A percentile compares a stretch with the other conserved stretches of the same genome.
Conservation (phyloP, 2,113 vertebrate species). For the Martes martes region DNA sequence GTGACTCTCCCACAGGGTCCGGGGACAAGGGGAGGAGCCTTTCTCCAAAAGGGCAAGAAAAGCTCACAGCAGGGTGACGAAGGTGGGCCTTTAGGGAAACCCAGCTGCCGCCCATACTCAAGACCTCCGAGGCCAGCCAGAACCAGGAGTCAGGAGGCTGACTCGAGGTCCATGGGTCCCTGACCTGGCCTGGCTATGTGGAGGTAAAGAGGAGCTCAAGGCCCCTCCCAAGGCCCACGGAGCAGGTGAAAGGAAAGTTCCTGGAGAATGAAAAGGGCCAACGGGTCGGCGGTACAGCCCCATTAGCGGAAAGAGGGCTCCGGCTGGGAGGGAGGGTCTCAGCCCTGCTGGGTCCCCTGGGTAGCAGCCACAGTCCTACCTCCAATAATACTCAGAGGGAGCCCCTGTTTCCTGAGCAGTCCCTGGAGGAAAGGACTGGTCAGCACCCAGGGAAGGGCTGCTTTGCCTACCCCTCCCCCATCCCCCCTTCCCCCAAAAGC, state of each 20-base stretch:
- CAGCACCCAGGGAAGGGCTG: not conserved
- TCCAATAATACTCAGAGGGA: not conserved
- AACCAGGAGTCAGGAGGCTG: not conserved
- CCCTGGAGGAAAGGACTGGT: not conserved
- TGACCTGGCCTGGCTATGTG: not conserved
- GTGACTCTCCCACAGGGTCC: not conserved
- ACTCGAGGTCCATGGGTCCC: not conserved
- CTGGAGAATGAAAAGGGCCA: not conserved
- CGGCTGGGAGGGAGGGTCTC: not conserved
- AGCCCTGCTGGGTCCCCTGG: not conserved
- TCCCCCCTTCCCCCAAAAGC: not conserved
- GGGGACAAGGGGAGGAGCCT: not conserved
- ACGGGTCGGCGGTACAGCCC: not conserved
- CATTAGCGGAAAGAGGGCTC: rapidly evolving
- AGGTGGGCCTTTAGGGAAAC: not conserved
- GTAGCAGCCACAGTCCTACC: not conserved
- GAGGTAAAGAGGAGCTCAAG: not conserved
- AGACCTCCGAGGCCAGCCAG: not conserved
- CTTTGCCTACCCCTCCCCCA: not conserved
- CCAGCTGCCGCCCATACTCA: not conserved
- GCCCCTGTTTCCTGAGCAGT: not conserved
- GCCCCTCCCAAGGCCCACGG: no score
- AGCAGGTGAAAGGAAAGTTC: not conserved
- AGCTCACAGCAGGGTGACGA: not conserved
- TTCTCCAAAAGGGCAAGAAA: not conserved